Conservation (phyloP, 2,797 vertebrate species). For the Orestias chungarensis region DNA sequence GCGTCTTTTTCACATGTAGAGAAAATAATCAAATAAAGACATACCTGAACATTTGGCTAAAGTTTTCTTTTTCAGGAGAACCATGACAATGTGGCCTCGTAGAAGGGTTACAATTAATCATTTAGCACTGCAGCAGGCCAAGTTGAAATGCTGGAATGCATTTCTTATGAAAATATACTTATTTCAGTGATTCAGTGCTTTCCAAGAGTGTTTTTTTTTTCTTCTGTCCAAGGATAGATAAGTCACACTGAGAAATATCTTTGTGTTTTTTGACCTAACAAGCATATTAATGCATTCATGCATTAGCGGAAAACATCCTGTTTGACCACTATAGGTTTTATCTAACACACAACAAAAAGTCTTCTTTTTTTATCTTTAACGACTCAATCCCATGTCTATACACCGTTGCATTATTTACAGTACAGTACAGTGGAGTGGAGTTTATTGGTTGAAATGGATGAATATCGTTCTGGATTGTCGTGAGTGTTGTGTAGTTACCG, state of each 20-base stretch:
- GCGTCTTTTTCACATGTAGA: neutral
- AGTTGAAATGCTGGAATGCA: slow-evolving; percentile 41
- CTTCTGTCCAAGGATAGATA: slow-evolving; percentile 17
- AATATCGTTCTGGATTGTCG: too few species aligned
- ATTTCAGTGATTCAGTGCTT: slow-evolving; percentile 45
- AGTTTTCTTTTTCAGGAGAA: slow-evolving; percentile 13
- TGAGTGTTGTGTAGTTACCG: too few species aligned
- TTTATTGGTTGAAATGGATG: too few species aligned
- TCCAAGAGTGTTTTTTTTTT: slow-evolving; percentile 15
- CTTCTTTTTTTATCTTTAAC: neutral
- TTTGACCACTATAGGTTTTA: neutral
- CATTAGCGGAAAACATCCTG: neutral
- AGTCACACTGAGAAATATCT: slow-evolving; percentile 28
- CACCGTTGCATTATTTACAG: neutral
- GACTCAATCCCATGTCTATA: neutral
- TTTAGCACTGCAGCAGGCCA: slow-evolving; percentile 49
- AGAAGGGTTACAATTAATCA: slow-evolving; percentile 44
- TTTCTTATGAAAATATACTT: slow-evolving; percentile 55
- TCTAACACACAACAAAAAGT: neutral
- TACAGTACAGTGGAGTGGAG: too few species aligned
- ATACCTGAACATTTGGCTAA: neutral
- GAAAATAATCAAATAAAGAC: neutral
- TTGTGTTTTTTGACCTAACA: neutral
- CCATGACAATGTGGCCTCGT: slow-evolving; percentile 15
- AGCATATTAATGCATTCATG: neutral